These are phyloP conservation scores for Ophonus ardosiacus DNA, from an alignment of 2,888 invertebrate genomes.

Conservation along the genomic window DNA sequence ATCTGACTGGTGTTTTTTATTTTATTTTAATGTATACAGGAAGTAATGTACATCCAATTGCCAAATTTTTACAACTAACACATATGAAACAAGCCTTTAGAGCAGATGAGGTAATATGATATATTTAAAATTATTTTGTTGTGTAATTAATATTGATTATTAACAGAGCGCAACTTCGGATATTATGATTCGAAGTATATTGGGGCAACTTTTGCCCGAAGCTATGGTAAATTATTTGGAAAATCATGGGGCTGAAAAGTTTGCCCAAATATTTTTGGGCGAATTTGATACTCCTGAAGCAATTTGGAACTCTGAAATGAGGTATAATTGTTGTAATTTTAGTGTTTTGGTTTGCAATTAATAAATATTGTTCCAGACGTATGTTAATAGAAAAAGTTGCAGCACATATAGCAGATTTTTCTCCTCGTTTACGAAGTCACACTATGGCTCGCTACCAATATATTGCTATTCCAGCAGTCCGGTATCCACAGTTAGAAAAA, in stretches of 20 bases:
- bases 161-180: constrained; percentile 79
- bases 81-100: constrained; percentile 97
- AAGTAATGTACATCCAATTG: constrained; percentile 97
- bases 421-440: constrained; percentile 95
- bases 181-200: constrained; percentile 94
- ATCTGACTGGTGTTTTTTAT: constrained; percentile 97
- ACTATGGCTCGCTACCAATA: constrained; percentile 97
- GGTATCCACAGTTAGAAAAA: constrained; percentile 95
- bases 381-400: constrained; percentile 98
- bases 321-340: constrained; percentile 75
- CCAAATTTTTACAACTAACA: constrained; percentile 94
- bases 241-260: constrained; percentile 98
- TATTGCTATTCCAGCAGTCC: constrained; percentile 94
- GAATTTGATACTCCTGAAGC: constrained; percentile 99
- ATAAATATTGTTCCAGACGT: constrained; percentile 77
- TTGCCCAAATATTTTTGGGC: constrained; percentile 97
- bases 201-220: constrained; percentile 96
- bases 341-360: neutral
- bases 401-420: constrained; percentile 98
- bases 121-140: constrained; percentile 38
- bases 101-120: constrained; percentile 86
- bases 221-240: constrained; percentile 99
- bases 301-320: constrained; percentile 99
- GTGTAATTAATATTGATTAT: neutral
- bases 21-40: constrained; percentile 99